Evolutionary conservation across 1,140 invertebrate species (phyloP), one percentile per base, ranked within the genome.

Genomic region (Lethocerus indicus): DNA sequence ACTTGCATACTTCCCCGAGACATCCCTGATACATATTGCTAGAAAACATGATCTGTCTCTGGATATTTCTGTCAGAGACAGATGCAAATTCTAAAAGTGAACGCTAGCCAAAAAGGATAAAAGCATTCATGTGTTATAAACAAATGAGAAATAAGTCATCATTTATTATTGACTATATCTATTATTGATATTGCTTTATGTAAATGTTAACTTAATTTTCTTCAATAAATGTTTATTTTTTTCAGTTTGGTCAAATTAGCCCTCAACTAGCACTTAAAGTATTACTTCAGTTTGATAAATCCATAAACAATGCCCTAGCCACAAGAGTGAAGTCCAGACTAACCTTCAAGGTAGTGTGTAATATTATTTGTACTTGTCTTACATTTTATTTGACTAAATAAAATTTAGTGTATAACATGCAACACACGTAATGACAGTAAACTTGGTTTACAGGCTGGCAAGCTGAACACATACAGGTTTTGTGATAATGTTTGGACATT

Each of bases 401-500:
- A 32, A 32, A 32, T 9, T 32, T 32, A n/a, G n/a, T 9, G n/a
- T 9, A 9, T n/a, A 32, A 9, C 9, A 9, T n/a, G n/a, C n/a
- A n/a, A 32, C n/a, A 32, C 29, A 32, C n/a, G 9, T 32, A 32
- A 9, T 9, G 29, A 32, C 9, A 32, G n/a, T 32, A 9, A 9
- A n/a, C 29, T 32, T 9, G 41, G 53, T 55, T 63, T 64, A 58
- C 59, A 86, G 81, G 90, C 91, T 56, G 88, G 87, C 28, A 95
- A 95, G 74, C 70, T 99, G 52, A 94, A 94, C 61, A 98, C 94
- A 0, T 99, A 98, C 66, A 76, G 95, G 59, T 99, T 98, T 71
- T 99, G 95, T 76, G 95, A 99, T 71, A 98, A 98, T 73, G 95
- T 98, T 1, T 98, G 95, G 95, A 98, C 94, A n/a, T 96, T 98